A percentile compares a stretch with the other conserved stretches of the same genome.
These are phyloP conservation scores for Tetanocera ferruginea DNA, from an alignment of 2,888 invertebrate species.

Conservation along the genomic window DNA sequence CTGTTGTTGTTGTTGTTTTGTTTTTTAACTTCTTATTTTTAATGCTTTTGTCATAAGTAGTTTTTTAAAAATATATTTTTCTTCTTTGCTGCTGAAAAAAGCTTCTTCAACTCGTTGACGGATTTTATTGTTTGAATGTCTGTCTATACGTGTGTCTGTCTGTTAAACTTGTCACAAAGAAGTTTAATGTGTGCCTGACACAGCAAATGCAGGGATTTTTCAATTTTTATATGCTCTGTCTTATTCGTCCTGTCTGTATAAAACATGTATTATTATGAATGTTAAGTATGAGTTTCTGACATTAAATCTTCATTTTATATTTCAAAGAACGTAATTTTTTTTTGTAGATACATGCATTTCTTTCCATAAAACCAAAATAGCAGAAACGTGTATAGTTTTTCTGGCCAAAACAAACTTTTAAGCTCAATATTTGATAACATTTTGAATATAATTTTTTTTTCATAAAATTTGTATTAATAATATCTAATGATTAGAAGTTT, in stretches of 20 bases:
- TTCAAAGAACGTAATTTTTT: not conserved
- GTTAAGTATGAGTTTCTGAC: not conserved
- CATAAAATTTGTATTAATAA: too few relatives aligned
- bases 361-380: too few relatives aligned
- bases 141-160: not conserved
- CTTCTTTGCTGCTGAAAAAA: not conserved
- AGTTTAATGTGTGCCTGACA: conserved; percentile 19
- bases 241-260: not conserved
- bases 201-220: not conserved
- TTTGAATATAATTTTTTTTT: too few relatives aligned
- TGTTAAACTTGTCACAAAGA: conserved; percentile 20
- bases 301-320: not conserved
- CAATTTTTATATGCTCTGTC: not conserved
- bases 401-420: too few relatives aligned
- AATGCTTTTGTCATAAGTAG: conserved; percentile 1
- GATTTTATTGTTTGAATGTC: not conserved
- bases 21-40: not conserved
- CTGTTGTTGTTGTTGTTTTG: not conserved
- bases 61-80: too few relatives aligned
- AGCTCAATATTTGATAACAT: too few relatives aligned
- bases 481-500: too few relatives aligned
- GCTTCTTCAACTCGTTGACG: not conserved
- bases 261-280: not conserved
- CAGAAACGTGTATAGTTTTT: too few relatives aligned
- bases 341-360: too few relatives aligned